Conservation (phyloP, 2,797 vertebrate genomes). For the Gymnothorax javanicus region DNA sequence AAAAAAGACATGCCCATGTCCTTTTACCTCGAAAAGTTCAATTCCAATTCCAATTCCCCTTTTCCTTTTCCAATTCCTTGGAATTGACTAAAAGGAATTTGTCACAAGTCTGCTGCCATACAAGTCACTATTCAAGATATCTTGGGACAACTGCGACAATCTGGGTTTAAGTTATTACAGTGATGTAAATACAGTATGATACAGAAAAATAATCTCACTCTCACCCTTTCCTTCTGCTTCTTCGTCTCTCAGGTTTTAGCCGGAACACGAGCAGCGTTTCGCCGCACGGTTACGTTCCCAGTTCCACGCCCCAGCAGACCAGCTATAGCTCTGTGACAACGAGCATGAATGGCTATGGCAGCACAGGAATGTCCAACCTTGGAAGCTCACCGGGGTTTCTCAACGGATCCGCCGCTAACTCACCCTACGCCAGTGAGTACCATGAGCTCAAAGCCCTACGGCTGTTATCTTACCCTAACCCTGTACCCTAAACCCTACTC, state of each 20-base stretch:
- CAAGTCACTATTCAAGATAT: too few species aligned
- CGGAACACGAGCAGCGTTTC: slow-evolving; percentile 97
- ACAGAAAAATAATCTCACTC: not conserved
- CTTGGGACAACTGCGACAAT: too few species aligned
- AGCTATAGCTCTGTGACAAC: slow-evolving; percentile 95
- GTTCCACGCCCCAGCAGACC: slow-evolving; percentile 96
- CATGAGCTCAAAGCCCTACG: not conserved
- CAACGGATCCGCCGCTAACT: slow-evolving; percentile 97
- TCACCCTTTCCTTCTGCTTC: not conserved
- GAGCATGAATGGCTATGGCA: slow-evolving; percentile 95
- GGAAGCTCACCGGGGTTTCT: slow-evolving; percentile 95
- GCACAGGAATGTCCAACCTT: slow-evolving; percentile 91
- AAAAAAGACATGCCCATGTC: too few species aligned
- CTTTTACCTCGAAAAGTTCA: too few species aligned
- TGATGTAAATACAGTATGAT: too few species aligned
- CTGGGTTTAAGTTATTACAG: too few species aligned
- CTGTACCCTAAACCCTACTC: too few species aligned
- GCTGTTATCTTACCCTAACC: too few species aligned
- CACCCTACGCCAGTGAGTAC: slow-evolving; percentile 96
- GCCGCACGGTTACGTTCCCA: slow-evolving; percentile 93
- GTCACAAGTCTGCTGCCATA: too few species aligned
- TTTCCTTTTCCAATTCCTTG: too few species aligned
- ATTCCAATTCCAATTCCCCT: too few species aligned
- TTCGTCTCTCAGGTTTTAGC: slow-evolving; percentile 82
- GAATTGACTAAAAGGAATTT: too few species aligned